A percentile compares a stretch with the other conserved stretches of the same genome.
These are phyloP conservation scores for Conus betulinus DNA, from an alignment of 1,140 invertebrate genomes.

Conservation along the genomic window DNA sequence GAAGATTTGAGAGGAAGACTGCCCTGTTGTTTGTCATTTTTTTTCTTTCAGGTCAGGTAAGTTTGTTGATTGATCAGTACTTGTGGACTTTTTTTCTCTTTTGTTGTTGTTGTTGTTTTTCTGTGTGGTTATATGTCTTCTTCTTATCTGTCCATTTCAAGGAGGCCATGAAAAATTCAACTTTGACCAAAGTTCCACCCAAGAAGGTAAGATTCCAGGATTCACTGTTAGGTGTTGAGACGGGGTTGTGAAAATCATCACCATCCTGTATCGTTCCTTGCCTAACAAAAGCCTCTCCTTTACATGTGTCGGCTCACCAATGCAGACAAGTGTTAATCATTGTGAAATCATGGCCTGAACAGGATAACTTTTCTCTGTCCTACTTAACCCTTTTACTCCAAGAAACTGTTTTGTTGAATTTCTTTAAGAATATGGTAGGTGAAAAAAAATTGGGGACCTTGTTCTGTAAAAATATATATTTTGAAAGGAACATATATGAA, in stretches of 20 bases:
- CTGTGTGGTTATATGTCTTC: background rate
- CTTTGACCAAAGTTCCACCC: background rate
- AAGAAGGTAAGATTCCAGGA: conserved; percentile 1
- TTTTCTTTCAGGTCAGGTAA: background rate
- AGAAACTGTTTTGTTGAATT: too few species aligned
- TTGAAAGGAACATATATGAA: too few species aligned
- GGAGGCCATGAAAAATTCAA: background rate
- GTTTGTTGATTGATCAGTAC: background rate
- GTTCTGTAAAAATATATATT: too few species aligned
- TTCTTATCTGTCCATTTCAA: conserved; percentile 4
- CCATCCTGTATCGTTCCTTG: background rate
- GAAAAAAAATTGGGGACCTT: too few species aligned
- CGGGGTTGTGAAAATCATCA: background rate
- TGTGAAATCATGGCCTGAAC: background rate
- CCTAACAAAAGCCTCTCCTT: background rate
- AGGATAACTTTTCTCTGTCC: too few species aligned
- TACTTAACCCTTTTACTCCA: too few species aligned
- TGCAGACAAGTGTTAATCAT: background rate
- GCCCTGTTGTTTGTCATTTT: background rate
- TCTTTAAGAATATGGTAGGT: too few species aligned
- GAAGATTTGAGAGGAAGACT: background rate
- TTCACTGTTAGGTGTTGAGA: background rate
- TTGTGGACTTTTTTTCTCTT: background rate
- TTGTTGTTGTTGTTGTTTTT: background rate
- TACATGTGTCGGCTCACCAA: background rate